Evolutionary conservation across 2,888 invertebrate genomes (phyloP), one percentile per base, ranked within the genome.

Genomic region (Frankliniella fusca): DNA sequence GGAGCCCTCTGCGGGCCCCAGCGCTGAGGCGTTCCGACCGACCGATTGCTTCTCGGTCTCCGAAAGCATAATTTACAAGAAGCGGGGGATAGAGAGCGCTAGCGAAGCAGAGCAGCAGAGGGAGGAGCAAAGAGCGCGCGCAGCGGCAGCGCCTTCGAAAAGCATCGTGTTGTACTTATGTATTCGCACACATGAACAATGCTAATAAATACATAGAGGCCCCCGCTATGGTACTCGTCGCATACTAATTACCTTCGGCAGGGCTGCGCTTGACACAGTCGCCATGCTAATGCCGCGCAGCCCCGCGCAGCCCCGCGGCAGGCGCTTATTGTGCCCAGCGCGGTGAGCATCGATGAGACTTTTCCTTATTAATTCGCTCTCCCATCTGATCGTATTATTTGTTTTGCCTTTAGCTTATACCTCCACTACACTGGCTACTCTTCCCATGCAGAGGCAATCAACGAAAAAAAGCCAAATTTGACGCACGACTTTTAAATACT

Each of bases 271-370:
- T 27, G 70, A 76, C 70, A 76, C 27, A 76, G 70, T 76, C 12
- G 70, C 70, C 70, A 27, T 76, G 70, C 70, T 76, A 76, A 76
- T 76, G 70, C 70, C 5, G 70, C 10, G 70, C 61, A n/a, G n/a
- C n/a, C n/a, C n/a, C n/a, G n/a, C 15, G 61, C 15, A 15, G 61
- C 61, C 7, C 54, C 15, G 61, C 61, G n/a, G 15, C 54, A 54
- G 15, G 38, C 38, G 38, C 38, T 38, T 38, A 38, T 38, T 38
- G 38, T 38, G 38, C 38, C 38, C 38, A 38, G 38, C 38, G 2
- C 38, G 38, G 38, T n/a, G n/a, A n/a, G n/a, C 38, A 38, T 38
- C 38, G 38, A 38, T 38, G 38, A 38, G 38, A 38, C 38, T 38
- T 38, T 38, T 38, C 38, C 38, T 38, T 38, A 38, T 38, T 38